Evolutionary conservation across 37 sponge, comb jelly and placozoan species (phyloP).

Genomic region (Geodia barretti): DNA sequence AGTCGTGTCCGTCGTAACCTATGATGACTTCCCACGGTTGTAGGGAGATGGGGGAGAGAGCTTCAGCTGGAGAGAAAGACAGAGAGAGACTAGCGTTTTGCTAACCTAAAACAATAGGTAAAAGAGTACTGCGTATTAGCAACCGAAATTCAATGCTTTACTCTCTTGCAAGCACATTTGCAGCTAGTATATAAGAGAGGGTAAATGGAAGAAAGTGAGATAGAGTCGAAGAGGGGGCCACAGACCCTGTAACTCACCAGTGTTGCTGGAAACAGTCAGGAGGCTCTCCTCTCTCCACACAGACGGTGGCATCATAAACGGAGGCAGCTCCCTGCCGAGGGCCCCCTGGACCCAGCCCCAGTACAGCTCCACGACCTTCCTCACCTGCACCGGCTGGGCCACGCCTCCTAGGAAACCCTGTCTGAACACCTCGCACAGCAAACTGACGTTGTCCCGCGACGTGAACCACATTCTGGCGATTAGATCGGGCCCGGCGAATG

Average conservation of each 20-base stretch:
- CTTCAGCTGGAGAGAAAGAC: too few relatives aligned
- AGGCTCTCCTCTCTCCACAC: too few relatives aligned
- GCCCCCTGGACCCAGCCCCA: constrained; percentile 53
- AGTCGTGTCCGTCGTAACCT: constrained; percentile 27
- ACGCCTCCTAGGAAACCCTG: constrained; percentile 57
- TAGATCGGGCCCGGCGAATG: constrained; percentile 48
- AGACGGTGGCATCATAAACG: constrained; percentile 68
- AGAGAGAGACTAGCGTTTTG: too few relatives aligned
- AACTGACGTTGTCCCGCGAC: constrained; percentile 75
- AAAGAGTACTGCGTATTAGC: too few relatives aligned
- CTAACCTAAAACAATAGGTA: too few relatives aligned
- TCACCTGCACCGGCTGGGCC: constrained; percentile 1
- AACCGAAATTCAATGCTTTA: too few relatives aligned
- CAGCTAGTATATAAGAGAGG: too few relatives aligned
- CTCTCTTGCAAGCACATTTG: too few relatives aligned
- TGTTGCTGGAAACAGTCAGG: not conserved
- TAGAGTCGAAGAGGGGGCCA: too few relatives aligned
- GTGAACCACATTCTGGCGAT: constrained; percentile 63
- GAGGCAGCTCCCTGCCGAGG: constrained; percentile 29
- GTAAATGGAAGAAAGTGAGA: too few relatives aligned
- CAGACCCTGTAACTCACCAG: too few relatives aligned
- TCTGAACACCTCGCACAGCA: constrained; percentile 75
- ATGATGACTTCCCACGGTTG: constrained; percentile 63
- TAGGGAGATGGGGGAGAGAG: not conserved
- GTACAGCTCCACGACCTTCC: constrained; percentile 66